A percentile compares a stretch with the other conserved stretches of the same genome.
Evolutionary conservation across 1,140 invertebrate genomes (phyloP).

Genomic region (Drosophila asahinai): DNA sequence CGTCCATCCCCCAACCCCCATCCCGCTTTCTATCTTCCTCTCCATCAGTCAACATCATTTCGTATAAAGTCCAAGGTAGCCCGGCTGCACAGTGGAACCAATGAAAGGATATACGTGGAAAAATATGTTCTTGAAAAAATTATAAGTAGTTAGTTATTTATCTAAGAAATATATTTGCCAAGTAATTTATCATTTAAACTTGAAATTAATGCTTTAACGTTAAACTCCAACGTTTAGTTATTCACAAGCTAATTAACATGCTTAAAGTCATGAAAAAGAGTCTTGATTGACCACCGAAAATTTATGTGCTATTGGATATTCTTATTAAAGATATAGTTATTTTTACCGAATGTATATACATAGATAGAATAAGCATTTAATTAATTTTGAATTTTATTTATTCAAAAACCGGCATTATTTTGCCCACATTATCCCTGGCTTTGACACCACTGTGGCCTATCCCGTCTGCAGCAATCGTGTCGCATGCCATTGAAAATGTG

Average conservation of each 20-base stretch:
- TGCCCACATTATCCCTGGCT: background rate
- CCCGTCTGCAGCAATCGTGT: constrained; percentile 52
- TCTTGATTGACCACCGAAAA: background rate
- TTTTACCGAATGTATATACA: too few relatives aligned
- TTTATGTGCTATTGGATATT: background rate
- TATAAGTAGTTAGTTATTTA: too few relatives aligned
- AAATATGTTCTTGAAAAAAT: background rate
- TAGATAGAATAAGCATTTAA: too few relatives aligned
- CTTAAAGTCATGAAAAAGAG: background rate
- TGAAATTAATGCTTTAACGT: background rate
- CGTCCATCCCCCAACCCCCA: background rate
- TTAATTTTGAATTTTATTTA: too few relatives aligned
- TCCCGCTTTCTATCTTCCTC: constrained; percentile 26
- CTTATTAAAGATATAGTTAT: background rate
- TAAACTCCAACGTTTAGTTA: background rate
- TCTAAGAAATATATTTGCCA: background rate
- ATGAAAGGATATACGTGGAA: constrained; percentile 2
- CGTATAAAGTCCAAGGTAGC: constrained; percentile 42
- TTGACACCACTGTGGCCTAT: constrained; percentile 24
- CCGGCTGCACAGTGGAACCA: constrained; percentile 24
- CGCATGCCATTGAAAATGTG: constrained; percentile 73
- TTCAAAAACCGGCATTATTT: background rate
- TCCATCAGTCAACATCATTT: constrained; percentile 56
- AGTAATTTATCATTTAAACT: background rate
- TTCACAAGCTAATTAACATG: background rate